These are phyloP conservation scores for Phengaris arion DNA, from an alignment of 2,888 invertebrate species.

Conservation along the genomic window DNA sequence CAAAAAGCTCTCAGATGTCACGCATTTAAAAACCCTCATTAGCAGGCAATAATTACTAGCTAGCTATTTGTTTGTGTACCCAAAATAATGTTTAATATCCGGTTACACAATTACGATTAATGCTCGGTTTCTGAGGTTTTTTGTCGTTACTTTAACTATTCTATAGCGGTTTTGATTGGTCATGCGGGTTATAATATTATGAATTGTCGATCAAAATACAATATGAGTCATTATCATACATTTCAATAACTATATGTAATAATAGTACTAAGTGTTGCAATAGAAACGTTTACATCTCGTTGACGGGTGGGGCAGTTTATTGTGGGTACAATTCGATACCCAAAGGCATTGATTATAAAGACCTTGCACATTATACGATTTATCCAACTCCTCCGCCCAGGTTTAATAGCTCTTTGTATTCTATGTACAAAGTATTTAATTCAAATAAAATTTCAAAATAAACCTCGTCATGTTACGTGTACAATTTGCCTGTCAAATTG, in stretches of 20 bases:
- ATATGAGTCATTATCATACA: background rate
- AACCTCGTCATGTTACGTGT: no score
- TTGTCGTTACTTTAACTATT: background rate
- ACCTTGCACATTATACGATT: background rate
- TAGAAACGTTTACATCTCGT: background rate
- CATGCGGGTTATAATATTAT: no score
- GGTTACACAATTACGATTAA: no score
- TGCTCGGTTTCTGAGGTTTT: no score
- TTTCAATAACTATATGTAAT: background rate
- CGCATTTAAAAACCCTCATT: no score
- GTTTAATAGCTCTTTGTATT: background rate
- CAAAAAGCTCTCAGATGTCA: no score
- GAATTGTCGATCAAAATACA: background rate
- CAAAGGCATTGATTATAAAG: background rate
- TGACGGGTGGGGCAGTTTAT: constrained; percentile 14
- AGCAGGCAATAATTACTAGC: no score
- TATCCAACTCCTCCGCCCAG: background rate
- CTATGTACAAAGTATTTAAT: background rate
- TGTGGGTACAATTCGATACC: background rate
- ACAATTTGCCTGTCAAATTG: no score
- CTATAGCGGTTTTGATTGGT: background rate
- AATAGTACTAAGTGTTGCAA: constrained; percentile 6
- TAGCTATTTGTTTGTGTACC: no score
- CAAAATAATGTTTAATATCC: no score
- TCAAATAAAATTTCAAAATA: background rate